Evolutionary conservation across 1,140 invertebrate genomes (phyloP), one percentile per base, ranked within the genome.

Genomic region (Sitobion miscanthi): DNA sequence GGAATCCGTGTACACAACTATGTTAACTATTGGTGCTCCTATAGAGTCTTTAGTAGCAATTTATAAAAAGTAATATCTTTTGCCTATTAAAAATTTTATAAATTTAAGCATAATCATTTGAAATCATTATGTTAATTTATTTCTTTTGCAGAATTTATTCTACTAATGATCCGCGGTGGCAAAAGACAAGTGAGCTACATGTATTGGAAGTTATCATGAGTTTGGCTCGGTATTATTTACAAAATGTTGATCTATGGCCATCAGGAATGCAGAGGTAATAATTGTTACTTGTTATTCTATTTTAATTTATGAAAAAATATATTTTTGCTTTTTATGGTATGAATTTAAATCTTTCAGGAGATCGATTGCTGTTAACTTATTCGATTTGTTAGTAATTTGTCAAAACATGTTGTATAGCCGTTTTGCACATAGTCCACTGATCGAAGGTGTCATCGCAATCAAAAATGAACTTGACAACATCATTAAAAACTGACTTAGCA

Each of bases 11-110:
- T 97, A 97, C 57, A 96, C 96, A 94, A 96, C 96, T 82, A 96
- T 98, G 85, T 95, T 97, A 17, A 96, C 96, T 94, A 96, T 97
- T 94, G 96, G 97, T 94, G 96, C 98, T 57, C 96, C 97, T 30
- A 95, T 97, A 94, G 96, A 97, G 94, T 96, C 96, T 94, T 95
- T 98, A 25, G 95, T 98, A 93, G 96, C 97, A 94, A 96, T 97
- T 94, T 98, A 98, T 94, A 96, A 96, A 94, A 97, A 97, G 95
- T 96, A 96, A 95, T 96, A 30, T 25, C 14, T 69, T 93, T 94
- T 93, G 38, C 47, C n/a, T 52, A 77, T 38, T 85, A 42, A 57
- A 30, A 14, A 38, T 45, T 42, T 7, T 90, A 69, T 69, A 0
- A n/a, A 1, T 69, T 30, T 23, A 25, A 77, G 4, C 17, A 6